A percentile compares a stretch with the other conserved stretches of the same genome.
phyloP scores from a whole-genome alignment of 2,113 vertebrate genomes.

The Microcebus tavaratra region DNA sequence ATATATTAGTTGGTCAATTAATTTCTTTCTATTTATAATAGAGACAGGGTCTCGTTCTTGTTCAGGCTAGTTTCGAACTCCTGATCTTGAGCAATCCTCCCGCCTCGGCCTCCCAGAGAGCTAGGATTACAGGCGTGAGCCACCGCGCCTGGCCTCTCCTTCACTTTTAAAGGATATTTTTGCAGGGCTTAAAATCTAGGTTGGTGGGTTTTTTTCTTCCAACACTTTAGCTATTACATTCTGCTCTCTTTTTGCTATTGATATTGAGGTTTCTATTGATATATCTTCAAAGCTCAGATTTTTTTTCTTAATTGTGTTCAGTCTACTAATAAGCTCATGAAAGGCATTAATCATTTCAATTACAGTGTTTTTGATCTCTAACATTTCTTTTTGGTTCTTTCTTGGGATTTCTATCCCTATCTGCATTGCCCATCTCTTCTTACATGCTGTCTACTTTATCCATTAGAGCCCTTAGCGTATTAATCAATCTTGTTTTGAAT shows the following conservation, averaged over 20 bases:
- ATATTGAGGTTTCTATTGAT: background rate
- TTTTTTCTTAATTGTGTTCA: background rate
- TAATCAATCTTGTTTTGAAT: background rate
- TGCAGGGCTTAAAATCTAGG: background rate
- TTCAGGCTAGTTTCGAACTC: too few relatives aligned
- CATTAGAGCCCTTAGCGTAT: background rate
- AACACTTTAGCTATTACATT: background rate
- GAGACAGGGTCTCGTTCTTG: too few relatives aligned
- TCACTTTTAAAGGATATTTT: background rate
- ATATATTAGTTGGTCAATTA: too few relatives aligned
- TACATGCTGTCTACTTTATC: background rate
- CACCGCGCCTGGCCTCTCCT: background rate
- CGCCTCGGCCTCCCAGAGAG: too few relatives aligned
- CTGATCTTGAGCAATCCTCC: too few relatives aligned
- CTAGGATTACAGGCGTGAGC: too few relatives aligned
- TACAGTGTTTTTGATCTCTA: background rate
- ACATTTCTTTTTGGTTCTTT: background rate
- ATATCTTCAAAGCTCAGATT: background rate
- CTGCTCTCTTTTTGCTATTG: too few relatives aligned
- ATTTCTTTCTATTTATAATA: too few relatives aligned
- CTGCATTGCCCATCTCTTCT: background rate
- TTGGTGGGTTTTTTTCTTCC: background rate
- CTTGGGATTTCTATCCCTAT: background rate
- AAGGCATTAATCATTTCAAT: background rate
- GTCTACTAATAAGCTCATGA: background rate